phyloP scores from a whole-genome alignment of 23 tunicate species.

The Phallusia fumigata region DNA sequence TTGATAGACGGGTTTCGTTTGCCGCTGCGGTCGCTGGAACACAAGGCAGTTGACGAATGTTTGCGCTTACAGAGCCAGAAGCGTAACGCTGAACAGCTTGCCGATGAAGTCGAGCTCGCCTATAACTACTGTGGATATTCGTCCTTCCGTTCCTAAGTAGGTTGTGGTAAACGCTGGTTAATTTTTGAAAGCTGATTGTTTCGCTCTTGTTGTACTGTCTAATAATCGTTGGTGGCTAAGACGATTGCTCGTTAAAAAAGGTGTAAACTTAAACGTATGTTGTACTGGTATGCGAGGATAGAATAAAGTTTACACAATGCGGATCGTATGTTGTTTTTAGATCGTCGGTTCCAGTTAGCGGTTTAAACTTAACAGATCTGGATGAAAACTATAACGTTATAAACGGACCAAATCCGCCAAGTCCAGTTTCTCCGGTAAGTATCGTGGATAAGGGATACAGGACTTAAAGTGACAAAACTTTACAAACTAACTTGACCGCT shows the following conservation, averaged over 20 bases:
- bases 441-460: neutral
- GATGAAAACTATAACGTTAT: conserved; percentile 26
- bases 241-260: neutral
- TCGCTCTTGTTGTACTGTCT: neutral
- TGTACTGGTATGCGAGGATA: neutral
- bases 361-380: conserved; percentile 33
- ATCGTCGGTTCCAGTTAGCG: conserved; percentile 41
- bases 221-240: neutral
- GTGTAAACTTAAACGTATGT: neutral
- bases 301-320: neutral
- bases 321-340: neutral
- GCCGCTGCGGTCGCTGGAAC: neutral
- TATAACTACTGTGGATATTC: conserved; percentile 47
- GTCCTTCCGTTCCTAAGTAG: conserved; percentile 32
- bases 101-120: conserved; percentile 42
- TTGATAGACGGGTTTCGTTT: neutral
- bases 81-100: conserved; percentile 46
- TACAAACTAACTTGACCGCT: too few species aligned
- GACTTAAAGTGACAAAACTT: too few species aligned
- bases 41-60: neutral
- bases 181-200: neutral
- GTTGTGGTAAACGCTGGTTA: neutral
- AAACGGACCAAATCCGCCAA: conserved; percentile 40
- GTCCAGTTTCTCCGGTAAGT: conserved; percentile 26
- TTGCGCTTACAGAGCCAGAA: conserved; percentile 16